Base-by-base conservation (phyloP, 2,888 invertebrate genomes). In the Lithophane leautieri region DNA sequence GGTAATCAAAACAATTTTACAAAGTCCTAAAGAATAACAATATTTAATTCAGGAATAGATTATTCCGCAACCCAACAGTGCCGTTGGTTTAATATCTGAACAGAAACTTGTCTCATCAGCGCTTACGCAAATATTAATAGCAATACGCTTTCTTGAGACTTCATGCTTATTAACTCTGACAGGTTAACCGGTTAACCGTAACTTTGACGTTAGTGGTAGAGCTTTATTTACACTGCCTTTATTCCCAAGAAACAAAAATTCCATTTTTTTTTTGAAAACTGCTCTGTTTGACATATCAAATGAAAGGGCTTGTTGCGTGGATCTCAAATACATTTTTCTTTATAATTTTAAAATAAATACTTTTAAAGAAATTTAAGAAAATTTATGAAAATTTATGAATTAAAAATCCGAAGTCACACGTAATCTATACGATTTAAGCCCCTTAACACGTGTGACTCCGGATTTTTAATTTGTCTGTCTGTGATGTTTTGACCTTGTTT, bases 81-180 rank as follows among this genome's bases (percentile, higher is more conserved):
- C 34, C 60, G 28, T 25, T 47, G 67, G 78, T 68, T 83, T 83
- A 82, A 80, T 83, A 71, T 63, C 68, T 68, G 70, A 73, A 73
- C 66, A 73, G 69, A 70, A 81, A 81, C 83, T 83, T 83, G 69
- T 70, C 58, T 79, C 80, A 80, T 84, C 80, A 82, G 70, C 80
- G 80, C 82, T 81, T 82, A 73, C 72, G 61, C 70, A 84, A 81
- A 73, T 81, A 81, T 80, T 80, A 76, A 84, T 84, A 82, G 84
- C 82, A 84, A 79, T 68, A 68, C 58, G 62, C 66, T 22, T 83
- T 67, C 16, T 34, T 19, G 58, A 19, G 50, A 67, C 52, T 65
- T 61, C 52, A 67, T 62, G 73, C 69, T 70, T 70, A 81, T 65
- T 78, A 80, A 78, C 65, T 78, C 19, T 78, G 79, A 69, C 79